A percentile compares a stretch with the other conserved stretches of the same genome.
Conservation (phyloP, 2,888 invertebrate species). For the Idaea aversata region DNA sequence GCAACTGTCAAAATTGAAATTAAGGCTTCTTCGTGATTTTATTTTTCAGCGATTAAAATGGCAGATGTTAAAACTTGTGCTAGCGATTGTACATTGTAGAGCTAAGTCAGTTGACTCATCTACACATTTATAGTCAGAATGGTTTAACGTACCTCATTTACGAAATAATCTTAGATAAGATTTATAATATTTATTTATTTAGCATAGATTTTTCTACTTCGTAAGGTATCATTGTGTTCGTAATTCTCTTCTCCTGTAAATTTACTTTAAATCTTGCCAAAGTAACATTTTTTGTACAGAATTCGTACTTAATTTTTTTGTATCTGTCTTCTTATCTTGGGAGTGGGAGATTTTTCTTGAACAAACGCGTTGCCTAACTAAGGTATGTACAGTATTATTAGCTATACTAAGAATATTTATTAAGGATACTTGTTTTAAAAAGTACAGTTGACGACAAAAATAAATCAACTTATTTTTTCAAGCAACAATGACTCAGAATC, state of each 20-base stretch:
- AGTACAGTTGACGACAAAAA: conserved; percentile 30
- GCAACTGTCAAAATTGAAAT: conserved; percentile 23
- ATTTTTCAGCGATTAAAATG: conserved; percentile 9
- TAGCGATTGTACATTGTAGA: conserved; percentile 45
- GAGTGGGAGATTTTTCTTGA: conserved; percentile 34
- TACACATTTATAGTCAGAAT: conserved; percentile 70
- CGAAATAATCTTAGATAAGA: conserved; percentile 66
- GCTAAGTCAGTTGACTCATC: conserved; percentile 49
- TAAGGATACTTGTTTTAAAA: conserved; percentile 44
- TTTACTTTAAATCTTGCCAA: conserved; percentile 66
- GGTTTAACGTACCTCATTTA: conserved; percentile 79
- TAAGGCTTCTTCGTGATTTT: not conserved
- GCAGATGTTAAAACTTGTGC: conserved; percentile 29
- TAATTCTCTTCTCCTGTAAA: conserved; percentile 39
- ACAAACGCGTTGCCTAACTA: conserved; percentile 56
- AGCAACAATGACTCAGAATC: not conserved
- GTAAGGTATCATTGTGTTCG: conserved; percentile 39
- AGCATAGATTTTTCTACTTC: conserved; percentile 49
- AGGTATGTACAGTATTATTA: conserved; percentile 79
- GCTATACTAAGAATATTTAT: conserved; percentile 70
- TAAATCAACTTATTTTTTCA: not conserved
- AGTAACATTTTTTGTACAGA: conserved; percentile 61
- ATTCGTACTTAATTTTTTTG: conserved; percentile 44
- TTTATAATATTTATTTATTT: conserved; percentile 58
- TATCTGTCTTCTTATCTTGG: conserved; percentile 37